Percentiles rank a stretch among this genome's conserved stretches.
Conservation (phyloP, 2,888 invertebrate genomes). For the Tinea trinotella region DNA sequence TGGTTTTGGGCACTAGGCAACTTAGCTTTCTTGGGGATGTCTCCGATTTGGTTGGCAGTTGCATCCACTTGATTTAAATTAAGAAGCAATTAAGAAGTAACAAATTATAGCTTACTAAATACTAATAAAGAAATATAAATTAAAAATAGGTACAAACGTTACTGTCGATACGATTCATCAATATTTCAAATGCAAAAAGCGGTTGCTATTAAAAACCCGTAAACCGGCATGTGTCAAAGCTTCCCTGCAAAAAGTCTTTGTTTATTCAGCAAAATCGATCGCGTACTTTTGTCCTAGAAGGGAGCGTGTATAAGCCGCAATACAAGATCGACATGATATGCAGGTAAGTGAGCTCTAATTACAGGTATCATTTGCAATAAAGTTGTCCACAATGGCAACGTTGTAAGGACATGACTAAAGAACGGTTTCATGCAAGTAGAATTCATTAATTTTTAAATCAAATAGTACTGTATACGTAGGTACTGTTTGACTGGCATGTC, state of each 20-base stretch:
- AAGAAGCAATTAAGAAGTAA: too few species aligned
- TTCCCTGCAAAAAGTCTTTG: conserved; percentile 30
- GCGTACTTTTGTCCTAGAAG: conserved; percentile 43
- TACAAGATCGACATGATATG: conserved; percentile 57
- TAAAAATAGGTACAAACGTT: too few species aligned
- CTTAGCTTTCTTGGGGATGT: too few species aligned
- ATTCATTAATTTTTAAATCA: background rate
- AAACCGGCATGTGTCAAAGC: conserved; percentile 27
- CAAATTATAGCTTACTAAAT: too few species aligned
- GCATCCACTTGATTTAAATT: too few species aligned
- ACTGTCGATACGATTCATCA: background rate
- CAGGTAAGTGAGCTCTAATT: conserved; percentile 43
- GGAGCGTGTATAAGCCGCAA: conserved; percentile 28
- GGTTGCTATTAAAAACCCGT: conserved; percentile 32
- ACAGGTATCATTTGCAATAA: conserved; percentile 66
- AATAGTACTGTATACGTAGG: background rate
- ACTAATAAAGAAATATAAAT: too few species aligned
- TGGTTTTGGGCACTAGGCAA: too few species aligned
- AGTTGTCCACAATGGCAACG: conserved; percentile 38
- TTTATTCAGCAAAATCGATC: conserved; percentile 60
- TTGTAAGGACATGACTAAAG: conserved; percentile 26
- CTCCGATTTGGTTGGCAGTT: too few species aligned
- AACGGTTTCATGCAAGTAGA: background rate
- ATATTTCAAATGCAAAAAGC: conserved; percentile 1
- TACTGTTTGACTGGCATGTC: background rate